A percentile compares a stretch with the other conserved stretches of the same genome.
phyloP scores from a whole-genome alignment of 2,113 vertebrate genomes.

The Eulemur macaco region DNA sequence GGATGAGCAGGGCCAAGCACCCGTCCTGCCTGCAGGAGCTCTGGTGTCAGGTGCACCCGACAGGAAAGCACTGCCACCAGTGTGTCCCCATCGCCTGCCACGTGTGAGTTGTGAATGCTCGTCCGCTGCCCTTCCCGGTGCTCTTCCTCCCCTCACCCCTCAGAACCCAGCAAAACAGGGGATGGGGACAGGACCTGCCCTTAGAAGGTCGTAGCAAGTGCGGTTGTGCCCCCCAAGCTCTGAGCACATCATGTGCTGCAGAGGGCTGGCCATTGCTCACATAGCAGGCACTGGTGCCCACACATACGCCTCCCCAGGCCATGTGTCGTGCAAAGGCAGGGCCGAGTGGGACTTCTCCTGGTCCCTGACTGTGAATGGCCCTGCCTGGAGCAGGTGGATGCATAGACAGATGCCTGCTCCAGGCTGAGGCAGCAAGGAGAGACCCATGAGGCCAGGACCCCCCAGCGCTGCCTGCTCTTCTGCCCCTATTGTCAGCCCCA shows the following conservation, averaged over 20 bases:
- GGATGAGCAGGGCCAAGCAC: background rate
- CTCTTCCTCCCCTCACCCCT: background rate
- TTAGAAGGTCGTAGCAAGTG: background rate
- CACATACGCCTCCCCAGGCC: rapidly evolving
- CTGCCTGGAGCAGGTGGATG: background rate
- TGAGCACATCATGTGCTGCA: background rate
- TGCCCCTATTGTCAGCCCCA: background rate
- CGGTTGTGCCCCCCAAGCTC: background rate
- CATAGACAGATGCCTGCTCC: background rate
- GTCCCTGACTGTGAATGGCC: background rate
- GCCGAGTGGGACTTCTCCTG: background rate
- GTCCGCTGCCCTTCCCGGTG: background rate
- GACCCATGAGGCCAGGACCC: background rate
- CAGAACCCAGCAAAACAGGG: background rate
- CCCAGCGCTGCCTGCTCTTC: background rate
- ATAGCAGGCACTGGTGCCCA: background rate
- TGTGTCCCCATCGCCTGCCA: background rate
- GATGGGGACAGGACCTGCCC: background rate
- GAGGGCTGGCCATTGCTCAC: background rate
- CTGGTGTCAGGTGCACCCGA: background rate
- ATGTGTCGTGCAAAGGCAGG: background rate
- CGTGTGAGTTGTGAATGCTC: rapidly evolving
- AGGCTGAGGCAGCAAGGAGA: background rate
- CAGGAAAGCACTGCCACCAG: background rate
- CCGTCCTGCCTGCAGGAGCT: background rate